Base-by-base conservation (phyloP, 2,113 vertebrate genomes). In the Rhagologus leucostigma region DNA sequence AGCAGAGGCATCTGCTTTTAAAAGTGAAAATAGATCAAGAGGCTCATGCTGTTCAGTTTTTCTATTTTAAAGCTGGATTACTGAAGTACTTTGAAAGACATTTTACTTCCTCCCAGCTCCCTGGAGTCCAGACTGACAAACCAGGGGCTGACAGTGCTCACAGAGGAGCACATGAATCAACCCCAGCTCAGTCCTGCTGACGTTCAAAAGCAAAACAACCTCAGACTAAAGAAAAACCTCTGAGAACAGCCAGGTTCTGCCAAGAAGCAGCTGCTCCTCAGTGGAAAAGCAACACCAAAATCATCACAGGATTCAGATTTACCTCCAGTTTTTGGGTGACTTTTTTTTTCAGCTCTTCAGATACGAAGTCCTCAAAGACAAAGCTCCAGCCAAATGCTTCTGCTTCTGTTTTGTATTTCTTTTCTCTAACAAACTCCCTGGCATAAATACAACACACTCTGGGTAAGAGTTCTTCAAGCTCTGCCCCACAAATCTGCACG, bases 361-460 rank as follows among this genome's bases (percentile, higher is more conserved):
- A 93, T 46, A 99, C 99, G 55, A 99, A 99, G 94, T 99, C 99
- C 94, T 99, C 98, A 96, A 99, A 99, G 82, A 99, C 99, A 96
- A 99, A 99, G 97, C 99, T 99, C 99, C 99, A 99, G 11, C 99
- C 99, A 64, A 99, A 99, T 0, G 44, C 94, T 97, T 99, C 99
- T 2, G 99, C 99, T 97, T 99, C 99, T 2, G 99, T 99, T 97
- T 97, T 99, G 96, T 99, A 99, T 83, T 99, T 99, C 76, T 98
- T 96, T 11, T 98, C 97, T 95, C 98, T 98, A 57, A 99, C 98
- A 97, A 99, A 99, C 50, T 99, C 99, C 97, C 99, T 99, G 97
- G 49, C 26, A 69, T 2, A 87, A 96, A 94, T 0, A 96, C 39
- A 87, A 95, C 55, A 82, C 0, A 0, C 20, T 83, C 75, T 64